phyloP scores from a whole-genome alignment of 2,888 invertebrate genomes.

The Cartodere bifasciata region DNA sequence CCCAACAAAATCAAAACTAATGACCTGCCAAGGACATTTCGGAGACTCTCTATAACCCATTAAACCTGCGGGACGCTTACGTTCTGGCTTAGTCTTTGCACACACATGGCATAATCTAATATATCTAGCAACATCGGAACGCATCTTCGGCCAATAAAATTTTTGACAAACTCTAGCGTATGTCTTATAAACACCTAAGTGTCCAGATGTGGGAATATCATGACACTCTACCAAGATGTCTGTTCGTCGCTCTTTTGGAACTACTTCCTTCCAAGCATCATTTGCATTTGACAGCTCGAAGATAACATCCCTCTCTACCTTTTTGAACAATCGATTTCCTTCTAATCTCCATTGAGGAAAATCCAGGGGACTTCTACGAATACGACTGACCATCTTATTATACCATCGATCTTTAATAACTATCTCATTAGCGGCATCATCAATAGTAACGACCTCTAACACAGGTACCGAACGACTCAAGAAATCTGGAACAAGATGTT shows the following conservation, averaged over 20 bases:
- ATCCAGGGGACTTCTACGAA: not conserved
- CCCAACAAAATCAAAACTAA: conserved; percentile 5
- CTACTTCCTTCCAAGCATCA: conserved; percentile 16
- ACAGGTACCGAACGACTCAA: conserved; percentile 4
- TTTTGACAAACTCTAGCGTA: conserved; percentile 7
- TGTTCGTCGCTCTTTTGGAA: no score
- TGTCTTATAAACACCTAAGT: conserved; percentile 18
- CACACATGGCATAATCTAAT: conserved; percentile 16
- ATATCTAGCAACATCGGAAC: conserved; percentile 15
- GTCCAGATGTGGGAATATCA: conserved; percentile 18
- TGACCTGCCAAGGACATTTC: conserved; percentile 3
- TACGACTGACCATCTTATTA: not conserved
- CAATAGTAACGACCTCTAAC: no score
- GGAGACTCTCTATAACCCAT: conserved; percentile 2
- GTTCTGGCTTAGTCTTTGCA: conserved; percentile 1
- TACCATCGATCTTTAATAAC: no score
- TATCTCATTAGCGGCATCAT: no score
- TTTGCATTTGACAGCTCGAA: conserved; percentile 1
- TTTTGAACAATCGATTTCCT: conserved; percentile 1
- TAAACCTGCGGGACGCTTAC: conserved; percentile 6
- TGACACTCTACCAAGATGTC: conserved; percentile 16
- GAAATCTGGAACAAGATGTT: conserved; percentile 6
- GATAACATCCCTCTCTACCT: not conserved
- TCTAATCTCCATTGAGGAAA: not conserved
- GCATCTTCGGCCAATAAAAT: conserved; percentile 22